Evolutionary conservation across 2,113 vertebrate species (phyloP).

Genomic region (Sisor rabdophorus): DNA sequence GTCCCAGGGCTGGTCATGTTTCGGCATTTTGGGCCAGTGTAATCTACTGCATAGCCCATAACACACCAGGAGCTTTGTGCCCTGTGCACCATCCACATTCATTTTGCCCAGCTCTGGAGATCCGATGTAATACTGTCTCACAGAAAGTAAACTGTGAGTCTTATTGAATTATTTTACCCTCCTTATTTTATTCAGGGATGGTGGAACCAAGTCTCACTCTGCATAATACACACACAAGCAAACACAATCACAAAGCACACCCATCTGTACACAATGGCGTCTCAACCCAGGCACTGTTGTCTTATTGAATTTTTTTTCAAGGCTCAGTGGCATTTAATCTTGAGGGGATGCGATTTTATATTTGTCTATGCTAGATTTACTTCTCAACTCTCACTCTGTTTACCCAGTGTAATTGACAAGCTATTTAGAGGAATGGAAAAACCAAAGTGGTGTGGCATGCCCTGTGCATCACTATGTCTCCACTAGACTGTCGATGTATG

Average conservation of each 20-base stretch:
- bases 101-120: slow-evolving; percentile 36
- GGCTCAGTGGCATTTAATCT: slow-evolving; percentile 55
- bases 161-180: slow-evolving; percentile 49
- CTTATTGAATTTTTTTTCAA: slow-evolving; percentile 50
- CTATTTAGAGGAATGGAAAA: slow-evolving; percentile 51
- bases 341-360: slow-evolving; percentile 51
- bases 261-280: slow-evolving; percentile 37
- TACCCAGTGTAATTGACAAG: slow-evolving; percentile 58
- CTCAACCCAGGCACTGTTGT: slow-evolving; percentile 34
- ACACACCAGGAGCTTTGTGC: slow-evolving; percentile 28
- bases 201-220: slow-evolving; percentile 33
- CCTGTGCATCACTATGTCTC: slow-evolving; percentile 45
- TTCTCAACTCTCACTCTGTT: slow-evolving; percentile 52
- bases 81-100: slow-evolving; percentile 32
- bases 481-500: slow-evolving; percentile 36
- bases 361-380: slow-evolving; percentile 59
- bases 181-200: slow-evolving; percentile 38
- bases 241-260: slow-evolving; percentile 31
- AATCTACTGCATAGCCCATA: slow-evolving; percentile 44
- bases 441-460: slow-evolving; percentile 43
- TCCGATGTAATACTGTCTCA: slow-evolving; percentile 39
- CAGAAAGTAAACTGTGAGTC: slow-evolving; percentile 35
- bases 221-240: slow-evolving; percentile 29
- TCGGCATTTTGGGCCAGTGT: slow-evolving; percentile 24
- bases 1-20: slow-evolving; percentile 42